phyloP scores from a whole-genome alignment of 2,797 vertebrate genomes.

The Cephalopachus bancanus region DNA sequence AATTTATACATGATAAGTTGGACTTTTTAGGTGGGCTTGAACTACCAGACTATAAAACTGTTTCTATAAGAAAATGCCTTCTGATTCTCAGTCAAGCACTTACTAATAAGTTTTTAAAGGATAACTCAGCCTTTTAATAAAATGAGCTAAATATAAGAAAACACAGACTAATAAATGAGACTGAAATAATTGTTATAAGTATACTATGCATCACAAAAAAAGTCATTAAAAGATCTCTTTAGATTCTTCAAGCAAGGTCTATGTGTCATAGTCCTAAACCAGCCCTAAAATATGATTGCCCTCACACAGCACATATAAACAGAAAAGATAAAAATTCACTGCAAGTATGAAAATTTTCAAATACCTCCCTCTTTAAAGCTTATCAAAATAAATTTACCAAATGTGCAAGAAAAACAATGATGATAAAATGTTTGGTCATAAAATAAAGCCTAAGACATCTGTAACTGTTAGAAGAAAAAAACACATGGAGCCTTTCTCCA shows the following conservation, averaged over 20 bases:
- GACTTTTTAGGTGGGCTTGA: constrained; percentile 24
- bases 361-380: constrained; percentile 28
- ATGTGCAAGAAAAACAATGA: neutral
- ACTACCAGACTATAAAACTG: constrained; percentile 15
- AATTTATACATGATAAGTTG: neutral
- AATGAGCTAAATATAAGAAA: constrained; percentile 26
- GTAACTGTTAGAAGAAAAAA: neutral
- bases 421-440: neutral
- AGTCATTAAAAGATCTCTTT: neutral
- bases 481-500: accelerated
- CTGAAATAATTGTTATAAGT: neutral
- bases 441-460: neutral
- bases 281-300: constrained; percentile 25
- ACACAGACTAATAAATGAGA: constrained; percentile 25
- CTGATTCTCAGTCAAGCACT: constrained; percentile 17
- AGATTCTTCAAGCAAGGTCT: constrained; percentile 27
- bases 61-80: constrained; percentile 40
- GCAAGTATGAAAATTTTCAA: constrained; percentile 31
- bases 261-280: neutral
- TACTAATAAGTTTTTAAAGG: constrained; percentile 45
- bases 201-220: constrained; percentile 17
- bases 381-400: constrained; percentile 24
- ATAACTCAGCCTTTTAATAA: constrained; percentile 29
- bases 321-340: constrained; percentile 48
- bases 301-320: neutral